These are phyloP conservation scores for Nanorana parkeri DNA, from an alignment of 2,113 vertebrate genomes.

Conservation along the genomic window DNA sequence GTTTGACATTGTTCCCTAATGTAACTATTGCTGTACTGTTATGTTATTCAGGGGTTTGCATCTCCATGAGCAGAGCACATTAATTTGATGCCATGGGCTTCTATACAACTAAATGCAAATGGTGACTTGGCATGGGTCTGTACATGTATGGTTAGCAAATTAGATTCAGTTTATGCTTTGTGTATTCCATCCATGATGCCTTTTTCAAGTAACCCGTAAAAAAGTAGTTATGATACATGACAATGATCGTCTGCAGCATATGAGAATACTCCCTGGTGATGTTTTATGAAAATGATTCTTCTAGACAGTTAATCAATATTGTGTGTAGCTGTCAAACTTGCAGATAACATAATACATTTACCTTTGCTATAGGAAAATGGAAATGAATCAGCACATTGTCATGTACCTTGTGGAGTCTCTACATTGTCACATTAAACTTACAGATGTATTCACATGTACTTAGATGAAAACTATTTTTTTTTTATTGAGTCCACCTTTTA, in stretches of 20 bases:
- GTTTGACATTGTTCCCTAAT: too few species aligned
- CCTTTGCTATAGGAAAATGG: neutral
- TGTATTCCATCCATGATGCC: neutral
- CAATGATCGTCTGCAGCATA: slow-evolving; percentile 38
- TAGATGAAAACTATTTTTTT: too few species aligned
- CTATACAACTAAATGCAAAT: neutral
- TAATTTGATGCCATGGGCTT: neutral
- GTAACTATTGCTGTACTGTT: too few species aligned
- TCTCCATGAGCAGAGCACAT: neutral
- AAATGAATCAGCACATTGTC: too few species aligned
- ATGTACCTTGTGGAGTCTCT: too few species aligned
- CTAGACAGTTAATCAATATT: slow-evolving; percentile 47
- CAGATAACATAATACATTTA: slow-evolving; percentile 21
- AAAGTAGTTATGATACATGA: slow-evolving; percentile 39
- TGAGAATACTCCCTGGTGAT: slow-evolving; percentile 30
- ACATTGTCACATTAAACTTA: too few species aligned
- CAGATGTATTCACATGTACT: too few species aligned
- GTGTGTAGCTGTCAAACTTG: slow-evolving; percentile 18
- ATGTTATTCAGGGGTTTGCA: neutral
- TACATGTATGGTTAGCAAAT: neutral
- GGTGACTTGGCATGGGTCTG: neutral
- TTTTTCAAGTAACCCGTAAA: slow-evolving; percentile 17
- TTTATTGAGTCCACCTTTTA: too few species aligned
- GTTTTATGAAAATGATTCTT: slow-evolving; percentile 41
- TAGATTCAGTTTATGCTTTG: neutral